Evolutionary conservation across 2,888 invertebrate genomes (phyloP).

Genomic region (Philereme transversata): DNA sequence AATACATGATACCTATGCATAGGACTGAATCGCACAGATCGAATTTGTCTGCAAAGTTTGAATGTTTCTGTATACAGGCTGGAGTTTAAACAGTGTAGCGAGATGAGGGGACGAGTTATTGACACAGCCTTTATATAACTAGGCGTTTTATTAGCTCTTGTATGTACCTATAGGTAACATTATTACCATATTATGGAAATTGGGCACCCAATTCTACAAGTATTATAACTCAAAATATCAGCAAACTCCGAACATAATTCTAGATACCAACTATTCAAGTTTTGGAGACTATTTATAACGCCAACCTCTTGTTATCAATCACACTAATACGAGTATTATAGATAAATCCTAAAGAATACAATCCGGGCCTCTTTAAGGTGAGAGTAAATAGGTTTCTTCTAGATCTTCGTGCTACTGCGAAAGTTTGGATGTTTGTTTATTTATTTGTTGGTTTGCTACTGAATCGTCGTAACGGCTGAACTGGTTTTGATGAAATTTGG

Average conservation of each 20-base stretch:
- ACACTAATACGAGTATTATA: too few species aligned
- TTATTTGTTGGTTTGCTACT: too few species aligned
- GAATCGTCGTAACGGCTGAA: too few species aligned
- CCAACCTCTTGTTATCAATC: too few species aligned
- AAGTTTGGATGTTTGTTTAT: too few species aligned
- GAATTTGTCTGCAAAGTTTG: slow-evolving; percentile 84
- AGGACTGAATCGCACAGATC: slow-evolving; percentile 71
- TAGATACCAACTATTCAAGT: too few species aligned
- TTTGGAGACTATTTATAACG: too few species aligned
- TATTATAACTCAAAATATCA: not conserved
- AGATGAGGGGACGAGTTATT: slow-evolving; percentile 54
- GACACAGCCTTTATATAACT: slow-evolving; percentile 35
- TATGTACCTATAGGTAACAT: slow-evolving; percentile 3
- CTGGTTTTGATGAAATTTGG: too few species aligned
- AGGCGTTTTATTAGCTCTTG: slow-evolving; percentile 26
- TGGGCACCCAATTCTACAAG: not conserved
- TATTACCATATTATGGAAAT: not conserved
- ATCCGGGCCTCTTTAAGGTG: too few species aligned
- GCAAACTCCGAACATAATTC: not conserved
- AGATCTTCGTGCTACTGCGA: too few species aligned
- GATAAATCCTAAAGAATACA: too few species aligned
- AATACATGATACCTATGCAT: slow-evolving; percentile 47
- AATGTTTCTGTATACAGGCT: slow-evolving; percentile 69
- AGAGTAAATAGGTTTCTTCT: too few species aligned
- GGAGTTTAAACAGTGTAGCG: slow-evolving; percentile 60